Percentiles rank a stretch among this genome's conserved stretches.
These are phyloP conservation scores for Pongo pygmaeus DNA, from an alignment of 2,113 vertebrate genomes.

Conservation along the genomic window DNA sequence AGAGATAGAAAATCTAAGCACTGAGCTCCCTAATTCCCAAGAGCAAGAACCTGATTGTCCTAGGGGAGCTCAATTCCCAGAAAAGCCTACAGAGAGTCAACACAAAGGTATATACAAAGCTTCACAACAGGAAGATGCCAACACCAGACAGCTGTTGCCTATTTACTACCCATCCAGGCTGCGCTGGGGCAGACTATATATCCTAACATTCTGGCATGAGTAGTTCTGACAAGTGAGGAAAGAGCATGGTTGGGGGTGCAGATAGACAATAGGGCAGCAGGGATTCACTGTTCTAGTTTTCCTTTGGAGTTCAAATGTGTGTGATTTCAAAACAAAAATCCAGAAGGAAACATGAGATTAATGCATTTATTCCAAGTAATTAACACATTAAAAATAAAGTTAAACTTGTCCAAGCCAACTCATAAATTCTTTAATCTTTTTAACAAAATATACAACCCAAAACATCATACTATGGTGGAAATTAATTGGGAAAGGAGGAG, in stretches of 20 bases:
- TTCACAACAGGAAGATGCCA: neutral
- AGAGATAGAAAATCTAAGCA: neutral
- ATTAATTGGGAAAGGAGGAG: conserved; percentile 67
- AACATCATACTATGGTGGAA: conserved; percentile 80
- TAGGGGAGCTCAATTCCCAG: conserved; percentile 5
- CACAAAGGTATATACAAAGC: neutral
- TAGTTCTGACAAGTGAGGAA: neutral
- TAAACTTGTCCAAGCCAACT: conserved; percentile 83
- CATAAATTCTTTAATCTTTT: conserved; percentile 84
- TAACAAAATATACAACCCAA: conserved; percentile 86
- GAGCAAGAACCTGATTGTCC: neutral
- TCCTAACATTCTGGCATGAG: neutral
- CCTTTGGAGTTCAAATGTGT: conserved; percentile 61
- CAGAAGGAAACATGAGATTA: conserved; percentile 76
- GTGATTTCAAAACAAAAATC: conserved; percentile 66
- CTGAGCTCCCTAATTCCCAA: neutral
- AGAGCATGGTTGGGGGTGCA: neutral
- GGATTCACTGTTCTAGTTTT: conserved; percentile 37
- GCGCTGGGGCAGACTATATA: neutral
- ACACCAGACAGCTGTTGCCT: neutral
- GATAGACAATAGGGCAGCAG: neutral
- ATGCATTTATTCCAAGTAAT: conserved; percentile 85
- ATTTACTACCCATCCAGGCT: neutral
- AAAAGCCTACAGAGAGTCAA: neutral
- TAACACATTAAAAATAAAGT: conserved; percentile 84